Evolutionary conservation across 2,113 vertebrate species (phyloP).

Genomic region (Nanger granti): DNA sequence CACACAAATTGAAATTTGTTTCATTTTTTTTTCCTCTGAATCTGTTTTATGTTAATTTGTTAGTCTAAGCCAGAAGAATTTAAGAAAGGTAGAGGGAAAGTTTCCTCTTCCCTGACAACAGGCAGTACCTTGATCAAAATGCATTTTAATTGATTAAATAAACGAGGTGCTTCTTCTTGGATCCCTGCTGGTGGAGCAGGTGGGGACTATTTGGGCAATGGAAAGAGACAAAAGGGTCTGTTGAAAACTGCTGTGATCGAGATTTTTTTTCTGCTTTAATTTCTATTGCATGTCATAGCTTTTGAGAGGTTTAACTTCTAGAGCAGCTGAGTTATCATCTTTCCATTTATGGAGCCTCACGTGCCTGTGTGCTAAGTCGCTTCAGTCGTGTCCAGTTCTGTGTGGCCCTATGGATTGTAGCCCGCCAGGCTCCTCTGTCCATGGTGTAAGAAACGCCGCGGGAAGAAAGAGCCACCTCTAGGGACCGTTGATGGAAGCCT

Average conservation of each 20-base stretch:
- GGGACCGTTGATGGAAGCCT: too few species aligned
- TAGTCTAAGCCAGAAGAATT: not conserved
- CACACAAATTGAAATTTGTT: not conserved
- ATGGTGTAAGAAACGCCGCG: too few species aligned
- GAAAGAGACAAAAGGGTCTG: not conserved
- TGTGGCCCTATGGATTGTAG: not conserved
- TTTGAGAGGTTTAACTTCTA: not conserved
- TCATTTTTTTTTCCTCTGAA: not conserved
- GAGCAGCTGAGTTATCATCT: not conserved
- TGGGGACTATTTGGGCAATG: not conserved
- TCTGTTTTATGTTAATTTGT: not conserved
- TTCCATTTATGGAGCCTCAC: not conserved
- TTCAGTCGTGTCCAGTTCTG: not conserved
- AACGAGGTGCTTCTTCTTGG: not conserved
- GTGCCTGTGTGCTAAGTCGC: rapidly evolving
- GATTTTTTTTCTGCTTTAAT: conserved; percentile 10
- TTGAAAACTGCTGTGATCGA: not conserved
- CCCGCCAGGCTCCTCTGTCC: not conserved
- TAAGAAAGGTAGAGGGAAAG: not conserved
- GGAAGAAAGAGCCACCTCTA: too few species aligned
- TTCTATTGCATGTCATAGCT: not conserved
- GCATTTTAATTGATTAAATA: not conserved
- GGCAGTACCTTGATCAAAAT: not conserved
- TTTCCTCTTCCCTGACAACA: not conserved
- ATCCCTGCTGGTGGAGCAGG: not conserved